These are phyloP conservation scores for Periophthalmus modestus DNA, from an alignment of 2,113 vertebrate species.

Conservation along the genomic window DNA sequence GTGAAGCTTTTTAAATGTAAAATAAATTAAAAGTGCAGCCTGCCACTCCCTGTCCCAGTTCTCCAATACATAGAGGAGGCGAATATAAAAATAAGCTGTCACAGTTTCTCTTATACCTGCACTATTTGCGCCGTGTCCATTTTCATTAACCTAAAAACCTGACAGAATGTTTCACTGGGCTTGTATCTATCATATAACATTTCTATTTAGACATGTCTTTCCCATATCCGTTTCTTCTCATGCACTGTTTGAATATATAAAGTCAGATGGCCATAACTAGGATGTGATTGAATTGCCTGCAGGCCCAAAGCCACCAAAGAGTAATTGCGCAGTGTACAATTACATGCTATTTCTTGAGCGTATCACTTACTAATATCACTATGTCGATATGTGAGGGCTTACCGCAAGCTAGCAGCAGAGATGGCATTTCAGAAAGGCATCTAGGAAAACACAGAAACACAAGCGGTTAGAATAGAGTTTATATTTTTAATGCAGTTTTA, in stretches of 20 bases:
- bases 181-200: conserved; percentile 47
- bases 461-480: conserved; percentile 8
- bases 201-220: conserved; percentile 47
- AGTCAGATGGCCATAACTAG: conserved; percentile 50
- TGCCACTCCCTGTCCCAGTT: neutral
- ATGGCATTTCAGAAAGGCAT: conserved; percentile 18
- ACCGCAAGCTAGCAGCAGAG: conserved; percentile 9
- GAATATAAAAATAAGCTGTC: conserved; percentile 30
- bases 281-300: conserved; percentile 47
- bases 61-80: neutral
- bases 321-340: conserved; percentile 54
- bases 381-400: conserved; percentile 6
- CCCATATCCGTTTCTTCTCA: conserved; percentile 31
- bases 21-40: neutral
- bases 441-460: conserved; percentile 20
- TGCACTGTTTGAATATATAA: conserved; percentile 43
- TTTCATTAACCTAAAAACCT: conserved; percentile 43
- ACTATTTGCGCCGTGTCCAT: conserved; percentile 34
- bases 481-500: conserved; percentile 5
- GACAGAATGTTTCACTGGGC: conserved; percentile 34
- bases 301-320: conserved; percentile 36
- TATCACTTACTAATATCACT: conserved; percentile 45
- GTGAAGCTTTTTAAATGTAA: too few species aligned
- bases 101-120: conserved; percentile 10
- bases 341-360: conserved; percentile 38